Conservation (phyloP, 2,888 invertebrate species). For the Prosopocoilus inquinatus region DNA sequence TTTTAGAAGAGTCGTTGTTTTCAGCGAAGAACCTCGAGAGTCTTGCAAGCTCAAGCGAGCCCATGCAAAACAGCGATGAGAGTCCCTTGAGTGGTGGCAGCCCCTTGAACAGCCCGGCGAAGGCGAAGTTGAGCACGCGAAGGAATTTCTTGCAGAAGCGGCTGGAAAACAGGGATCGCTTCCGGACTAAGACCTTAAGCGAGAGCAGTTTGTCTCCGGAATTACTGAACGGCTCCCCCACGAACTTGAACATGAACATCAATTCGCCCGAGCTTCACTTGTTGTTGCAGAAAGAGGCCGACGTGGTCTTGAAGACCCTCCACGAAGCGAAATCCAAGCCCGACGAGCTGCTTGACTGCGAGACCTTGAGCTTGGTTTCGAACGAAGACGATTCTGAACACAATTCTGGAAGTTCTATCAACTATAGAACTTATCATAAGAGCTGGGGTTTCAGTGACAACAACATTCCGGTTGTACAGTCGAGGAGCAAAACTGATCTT, state of each 20-base stretch:
- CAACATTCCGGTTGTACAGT: slow-evolving; percentile 17
- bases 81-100: slow-evolving; percentile 9
- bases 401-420: slow-evolving; percentile 57
- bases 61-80: slow-evolving; percentile 8
- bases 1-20: slow-evolving; percentile 41
- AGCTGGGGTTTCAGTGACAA: slow-evolving; percentile 31
- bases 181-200: slow-evolving; percentile 68
- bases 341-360: slow-evolving; percentile 56
- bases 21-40: too few relatives aligned
- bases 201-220: slow-evolving; percentile 56
- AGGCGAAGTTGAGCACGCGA: slow-evolving; percentile 39
- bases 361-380: slow-evolving; percentile 68
- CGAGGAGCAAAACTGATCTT: slow-evolving; percentile 3
- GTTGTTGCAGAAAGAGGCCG: slow-evolving; percentile 57
- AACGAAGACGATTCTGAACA: slow-evolving; percentile 71
- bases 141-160: slow-evolving; percentile 55
- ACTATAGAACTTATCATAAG: slow-evolving; percentile 61
- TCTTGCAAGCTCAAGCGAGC: slow-evolving; percentile 4
- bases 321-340: slow-evolving; percentile 53
- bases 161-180: slow-evolving; percentile 68
- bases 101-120: slow-evolving; percentile 30
- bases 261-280: slow-evolving; percentile 34
- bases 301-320: slow-evolving; percentile 56
- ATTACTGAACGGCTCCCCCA: slow-evolving; percentile 41
- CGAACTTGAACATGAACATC: slow-evolving; percentile 20